A percentile compares a stretch with the other conserved stretches of the same genome.
phyloP scores from a whole-genome alignment of 2,113 vertebrate species.

The Labrus mixtus region DNA sequence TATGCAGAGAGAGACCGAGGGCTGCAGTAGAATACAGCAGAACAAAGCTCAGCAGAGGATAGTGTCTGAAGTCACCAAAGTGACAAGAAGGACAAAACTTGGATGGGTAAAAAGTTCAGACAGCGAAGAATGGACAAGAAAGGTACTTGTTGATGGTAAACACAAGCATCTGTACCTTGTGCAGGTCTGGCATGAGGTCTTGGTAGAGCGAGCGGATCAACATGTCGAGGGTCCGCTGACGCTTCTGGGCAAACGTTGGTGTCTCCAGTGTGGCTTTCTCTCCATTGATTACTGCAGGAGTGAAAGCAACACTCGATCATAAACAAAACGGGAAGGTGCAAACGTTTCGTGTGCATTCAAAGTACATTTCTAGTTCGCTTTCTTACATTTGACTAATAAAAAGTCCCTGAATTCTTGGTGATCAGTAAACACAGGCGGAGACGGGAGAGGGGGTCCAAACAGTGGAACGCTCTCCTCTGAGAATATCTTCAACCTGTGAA shows the following conservation, averaged over 20 bases:
- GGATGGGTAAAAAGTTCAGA: not conserved
- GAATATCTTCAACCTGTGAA: slow-evolving; percentile 95
- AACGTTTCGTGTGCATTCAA: not conserved
- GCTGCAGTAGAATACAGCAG: slow-evolving; percentile 72
- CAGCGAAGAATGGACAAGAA: not conserved
- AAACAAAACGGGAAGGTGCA: no score
- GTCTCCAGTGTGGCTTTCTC: slow-evolving; percentile 99
- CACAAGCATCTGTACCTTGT: slow-evolving; percentile 86
- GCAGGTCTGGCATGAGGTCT: slow-evolving; percentile 95
- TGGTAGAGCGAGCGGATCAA: slow-evolving; percentile 97
- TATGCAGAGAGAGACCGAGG: slow-evolving; percentile 55
- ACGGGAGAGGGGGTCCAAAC: slow-evolving; percentile 96
- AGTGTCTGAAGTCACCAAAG: slow-evolving; percentile 26
- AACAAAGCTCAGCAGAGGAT: slow-evolving; percentile 46
- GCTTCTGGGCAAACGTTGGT: slow-evolving; percentile 98
- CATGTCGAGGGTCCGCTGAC: slow-evolving; percentile 98
- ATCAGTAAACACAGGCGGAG: slow-evolving; percentile 97
- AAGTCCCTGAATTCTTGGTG: slow-evolving; percentile 99
- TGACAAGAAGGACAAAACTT: slow-evolving; percentile 33
- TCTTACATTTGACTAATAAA: slow-evolving; percentile 98
- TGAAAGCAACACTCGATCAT: not conserved
- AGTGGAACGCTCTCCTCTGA: slow-evolving; percentile 99
- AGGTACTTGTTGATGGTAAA: not conserved
- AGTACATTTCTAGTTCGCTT: not conserved
- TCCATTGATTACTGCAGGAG: slow-evolving; percentile 94